Evolutionary conservation across 2,888 invertebrate species (phyloP).

Genomic region (Meteorus colon): DNA sequence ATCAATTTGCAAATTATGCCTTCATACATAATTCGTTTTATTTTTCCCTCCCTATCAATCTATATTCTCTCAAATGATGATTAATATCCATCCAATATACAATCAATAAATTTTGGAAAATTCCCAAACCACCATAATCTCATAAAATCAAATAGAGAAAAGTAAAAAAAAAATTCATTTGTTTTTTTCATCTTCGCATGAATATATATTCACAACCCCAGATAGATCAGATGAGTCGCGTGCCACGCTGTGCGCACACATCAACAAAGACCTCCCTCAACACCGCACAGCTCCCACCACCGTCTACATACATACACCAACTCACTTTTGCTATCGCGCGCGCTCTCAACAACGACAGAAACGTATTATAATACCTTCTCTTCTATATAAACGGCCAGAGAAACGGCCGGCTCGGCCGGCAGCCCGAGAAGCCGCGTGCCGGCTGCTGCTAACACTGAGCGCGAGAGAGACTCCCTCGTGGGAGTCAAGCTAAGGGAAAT

Average conservation of each 20-base stretch:
- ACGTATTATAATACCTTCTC: constrained; percentile 36
- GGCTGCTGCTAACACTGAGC: constrained; percentile 54
- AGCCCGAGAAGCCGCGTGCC: constrained; percentile 53
- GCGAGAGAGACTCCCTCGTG: constrained; percentile 66
- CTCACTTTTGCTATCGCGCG: constrained; percentile 25
- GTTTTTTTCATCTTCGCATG: background rate
- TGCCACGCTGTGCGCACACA: constrained; percentile 33
- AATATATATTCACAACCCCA: background rate
- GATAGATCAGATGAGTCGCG: constrained; percentile 27
- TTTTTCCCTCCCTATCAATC: too few relatives aligned
- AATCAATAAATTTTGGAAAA: too few relatives aligned
- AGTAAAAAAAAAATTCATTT: background rate
- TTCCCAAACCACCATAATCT: background rate
- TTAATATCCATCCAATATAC: too few relatives aligned
- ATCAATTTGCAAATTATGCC: too few relatives aligned
- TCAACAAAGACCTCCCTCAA: constrained; percentile 35
- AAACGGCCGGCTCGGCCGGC: constrained; percentile 51
- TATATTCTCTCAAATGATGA: too few relatives aligned
- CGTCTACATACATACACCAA: background rate
- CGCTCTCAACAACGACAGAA: constrained; percentile 26
- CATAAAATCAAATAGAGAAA: background rate
- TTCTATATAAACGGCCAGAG: constrained; percentile 18
- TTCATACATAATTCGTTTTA: too few relatives aligned
- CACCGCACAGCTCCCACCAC: background rate
- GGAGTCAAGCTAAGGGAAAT: constrained; percentile 72